phyloP scores from a whole-genome alignment of 2,113 vertebrate species.

The Trinectes maculatus region DNA sequence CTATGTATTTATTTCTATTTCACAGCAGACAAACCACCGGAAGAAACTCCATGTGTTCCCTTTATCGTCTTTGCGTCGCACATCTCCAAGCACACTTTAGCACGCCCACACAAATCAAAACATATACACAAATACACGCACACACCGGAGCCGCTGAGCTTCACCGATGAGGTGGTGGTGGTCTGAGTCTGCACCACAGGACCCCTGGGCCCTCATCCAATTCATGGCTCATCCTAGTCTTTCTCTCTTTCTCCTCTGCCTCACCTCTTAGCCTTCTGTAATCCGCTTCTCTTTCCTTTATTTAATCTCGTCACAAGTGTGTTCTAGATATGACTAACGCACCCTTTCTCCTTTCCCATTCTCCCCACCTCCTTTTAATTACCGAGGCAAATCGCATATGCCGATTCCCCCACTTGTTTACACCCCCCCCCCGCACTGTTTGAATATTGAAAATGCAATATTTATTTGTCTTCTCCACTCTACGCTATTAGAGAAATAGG shows the following conservation, averaged over 20 bases:
- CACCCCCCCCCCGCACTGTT: constrained; percentile 69
- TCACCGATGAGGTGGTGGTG: constrained; percentile 55
- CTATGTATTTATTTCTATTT: not conserved
- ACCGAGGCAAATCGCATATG: constrained; percentile 77
- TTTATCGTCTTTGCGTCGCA: constrained; percentile 27
- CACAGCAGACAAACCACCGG: constrained; percentile 9
- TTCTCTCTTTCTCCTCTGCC: constrained; percentile 42
- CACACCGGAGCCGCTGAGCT: constrained; percentile 35
- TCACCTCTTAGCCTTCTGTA: constrained; percentile 38
- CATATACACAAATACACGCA: constrained; percentile 13
- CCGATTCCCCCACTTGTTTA: constrained; percentile 56
- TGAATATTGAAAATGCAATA: constrained; percentile 73
- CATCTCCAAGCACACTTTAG: constrained; percentile 5
- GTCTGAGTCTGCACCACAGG: constrained; percentile 64
- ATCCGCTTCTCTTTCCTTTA: constrained; percentile 67
- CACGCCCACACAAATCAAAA: constrained; percentile 36
- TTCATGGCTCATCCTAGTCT: constrained; percentile 46
- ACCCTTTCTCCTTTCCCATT: constrained; percentile 60
- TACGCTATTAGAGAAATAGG: constrained; percentile 42
- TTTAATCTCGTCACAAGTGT: constrained; percentile 71
- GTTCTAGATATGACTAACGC: constrained; percentile 74
- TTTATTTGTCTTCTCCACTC: constrained; percentile 61
- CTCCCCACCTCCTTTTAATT: constrained; percentile 74
- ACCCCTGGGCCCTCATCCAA: constrained; percentile 62
- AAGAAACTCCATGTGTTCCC: constrained; percentile 33